These are phyloP conservation scores for Orchestia grillus DNA, from an alignment of 1,140 invertebrate genomes.

Conservation along the genomic window DNA sequence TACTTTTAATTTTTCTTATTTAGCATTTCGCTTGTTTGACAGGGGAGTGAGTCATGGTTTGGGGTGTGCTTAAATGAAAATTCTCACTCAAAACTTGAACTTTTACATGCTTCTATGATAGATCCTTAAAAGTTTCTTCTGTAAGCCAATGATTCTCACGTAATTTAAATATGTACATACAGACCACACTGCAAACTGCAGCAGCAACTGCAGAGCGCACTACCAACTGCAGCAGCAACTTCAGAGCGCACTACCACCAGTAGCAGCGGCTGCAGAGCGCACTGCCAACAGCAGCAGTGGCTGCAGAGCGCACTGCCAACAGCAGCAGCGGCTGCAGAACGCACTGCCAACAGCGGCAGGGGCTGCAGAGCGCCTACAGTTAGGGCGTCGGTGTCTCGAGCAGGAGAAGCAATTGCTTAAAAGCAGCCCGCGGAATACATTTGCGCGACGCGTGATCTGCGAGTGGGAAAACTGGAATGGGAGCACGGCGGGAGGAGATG, in stretches of 20 bases:
- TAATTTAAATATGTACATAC: background rate
- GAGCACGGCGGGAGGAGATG: background rate
- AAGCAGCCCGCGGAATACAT: constrained; percentile 35
- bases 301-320: constrained; percentile 20
- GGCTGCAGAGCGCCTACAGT: background rate
- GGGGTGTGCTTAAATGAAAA: too few species aligned
- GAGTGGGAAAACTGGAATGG: background rate
- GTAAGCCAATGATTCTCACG: too few species aligned
- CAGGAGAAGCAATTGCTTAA: constrained; percentile 45
- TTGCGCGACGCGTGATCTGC: constrained; percentile 43
- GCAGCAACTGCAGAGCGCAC: constrained; percentile 25
- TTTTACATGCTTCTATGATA: too few species aligned
- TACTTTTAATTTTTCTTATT: too few species aligned
- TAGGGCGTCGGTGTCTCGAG: background rate
- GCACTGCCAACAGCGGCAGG: background rate
- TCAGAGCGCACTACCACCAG: background rate
- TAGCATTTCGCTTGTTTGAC: too few species aligned
- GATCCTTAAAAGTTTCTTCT: too few species aligned
- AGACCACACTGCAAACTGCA: background rate
- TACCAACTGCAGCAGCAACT: constrained; percentile 33
- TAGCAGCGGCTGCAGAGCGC: constrained; percentile 2
- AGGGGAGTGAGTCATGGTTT: too few species aligned
- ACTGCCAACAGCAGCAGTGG: constrained; percentile 19
- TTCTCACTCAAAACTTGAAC: too few species aligned
- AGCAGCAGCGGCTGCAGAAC: background rate